Percentiles rank a stretch among this genome's conserved stretches.
Evolutionary conservation across 2,888 invertebrate genomes (phyloP).

Genomic region (Tachystola acroxantha): DNA sequence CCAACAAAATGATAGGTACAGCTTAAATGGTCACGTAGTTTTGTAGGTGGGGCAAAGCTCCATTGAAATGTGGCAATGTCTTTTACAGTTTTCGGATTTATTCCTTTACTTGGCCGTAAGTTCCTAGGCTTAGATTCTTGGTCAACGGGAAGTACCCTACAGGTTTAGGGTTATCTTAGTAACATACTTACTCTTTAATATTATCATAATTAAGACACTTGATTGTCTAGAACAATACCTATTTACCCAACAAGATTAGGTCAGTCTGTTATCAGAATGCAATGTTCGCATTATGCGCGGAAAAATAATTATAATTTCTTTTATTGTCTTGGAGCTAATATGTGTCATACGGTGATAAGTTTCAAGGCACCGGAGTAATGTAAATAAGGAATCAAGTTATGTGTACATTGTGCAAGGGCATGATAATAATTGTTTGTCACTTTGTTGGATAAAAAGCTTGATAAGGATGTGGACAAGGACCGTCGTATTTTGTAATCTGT

Average conservation of each 20-base stretch:
- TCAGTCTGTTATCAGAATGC: conserved; percentile 5
- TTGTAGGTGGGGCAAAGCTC: too few relatives aligned
- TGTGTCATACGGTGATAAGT: conserved; percentile 5
- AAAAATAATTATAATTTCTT: conserved; percentile 3
- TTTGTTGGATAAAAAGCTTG: neutral
- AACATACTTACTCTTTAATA: too few relatives aligned
- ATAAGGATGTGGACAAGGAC: too few relatives aligned
- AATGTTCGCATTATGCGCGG: conserved; percentile 7
- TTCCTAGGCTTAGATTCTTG: too few relatives aligned
- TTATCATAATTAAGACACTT: conserved; percentile 1
- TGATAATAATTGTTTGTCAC: conserved; percentile 4
- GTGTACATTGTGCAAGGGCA: conserved; percentile 8
- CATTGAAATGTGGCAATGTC: too few relatives aligned
- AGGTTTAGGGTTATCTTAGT: too few relatives aligned
- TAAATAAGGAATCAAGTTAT: conserved; percentile 6
- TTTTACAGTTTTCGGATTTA: too few relatives aligned
- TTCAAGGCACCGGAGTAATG: conserved; percentile 5
- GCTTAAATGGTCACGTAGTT: too few relatives aligned
- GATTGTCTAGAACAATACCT: neutral
- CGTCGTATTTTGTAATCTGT: too few relatives aligned
- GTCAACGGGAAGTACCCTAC: too few relatives aligned
- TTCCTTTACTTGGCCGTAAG: too few relatives aligned
- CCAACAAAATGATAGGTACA: too few relatives aligned
- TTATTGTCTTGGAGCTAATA: conserved; percentile 3
- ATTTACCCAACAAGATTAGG: conserved; percentile 8